Conservation (phyloP, 2,888 invertebrate species). For the Hydriomena furcata region DNA sequence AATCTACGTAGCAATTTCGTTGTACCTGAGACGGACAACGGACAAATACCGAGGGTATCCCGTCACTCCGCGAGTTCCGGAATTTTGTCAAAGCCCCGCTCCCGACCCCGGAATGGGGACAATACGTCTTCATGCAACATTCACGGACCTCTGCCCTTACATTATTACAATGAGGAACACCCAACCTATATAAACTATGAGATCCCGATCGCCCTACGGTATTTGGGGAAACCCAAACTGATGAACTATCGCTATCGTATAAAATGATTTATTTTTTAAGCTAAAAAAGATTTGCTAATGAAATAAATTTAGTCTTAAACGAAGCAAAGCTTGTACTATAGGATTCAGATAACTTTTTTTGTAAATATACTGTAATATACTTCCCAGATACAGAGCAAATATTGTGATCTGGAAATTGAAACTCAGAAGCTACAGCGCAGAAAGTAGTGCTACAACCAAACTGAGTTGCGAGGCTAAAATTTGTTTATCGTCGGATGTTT, state of each 20-base stretch:
- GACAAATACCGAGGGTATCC: slow-evolving; percentile 31
- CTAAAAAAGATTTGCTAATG: too few relatives aligned
- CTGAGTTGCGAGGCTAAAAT: too few relatives aligned
- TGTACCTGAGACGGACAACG: slow-evolving; percentile 34
- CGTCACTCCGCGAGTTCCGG: slow-evolving; percentile 38
- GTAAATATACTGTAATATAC: too few relatives aligned
- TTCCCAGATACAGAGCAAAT: too few relatives aligned
- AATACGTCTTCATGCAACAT: slow-evolving; percentile 73
- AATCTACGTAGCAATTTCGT: slow-evolving; percentile 31
- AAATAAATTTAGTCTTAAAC: not conserved
- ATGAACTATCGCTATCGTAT: slow-evolving; percentile 30
- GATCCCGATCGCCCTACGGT: slow-evolving; percentile 50
- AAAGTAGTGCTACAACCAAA: too few relatives aligned
- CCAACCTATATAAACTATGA: slow-evolving; percentile 59
- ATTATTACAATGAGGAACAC: slow-evolving; percentile 60
- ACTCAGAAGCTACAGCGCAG: too few relatives aligned
- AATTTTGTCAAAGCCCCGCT: slow-evolving; percentile 71
- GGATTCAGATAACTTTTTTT: too few relatives aligned
- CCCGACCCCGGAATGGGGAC: slow-evolving; percentile 56
- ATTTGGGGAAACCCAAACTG: slow-evolving; percentile 33
- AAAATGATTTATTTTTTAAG: slow-evolving; percentile 32
- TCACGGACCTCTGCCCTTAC: slow-evolving; percentile 59
- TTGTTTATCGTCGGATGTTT: too few relatives aligned
- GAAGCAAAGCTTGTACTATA: too few relatives aligned
- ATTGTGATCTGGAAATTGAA: too few relatives aligned